Percentiles rank a stretch among this genome's conserved stretches.
Conservation (phyloP, 2,797 vertebrate genomes). For the Smutsia gigantea region DNA sequence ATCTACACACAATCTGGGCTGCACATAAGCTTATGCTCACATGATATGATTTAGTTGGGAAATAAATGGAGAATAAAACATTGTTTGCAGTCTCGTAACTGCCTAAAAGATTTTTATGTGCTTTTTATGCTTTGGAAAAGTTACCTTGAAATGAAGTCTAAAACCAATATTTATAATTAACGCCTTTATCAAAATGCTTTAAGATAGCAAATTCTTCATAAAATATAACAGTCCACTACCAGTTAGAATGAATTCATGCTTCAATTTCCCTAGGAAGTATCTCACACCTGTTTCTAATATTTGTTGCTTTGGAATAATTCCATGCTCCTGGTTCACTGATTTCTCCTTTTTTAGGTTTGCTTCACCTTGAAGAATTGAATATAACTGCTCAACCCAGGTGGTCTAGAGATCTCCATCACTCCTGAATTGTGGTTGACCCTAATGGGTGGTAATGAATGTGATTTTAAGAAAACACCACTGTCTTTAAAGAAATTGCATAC, state of each 20-base stretch:
- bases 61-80: not conserved
- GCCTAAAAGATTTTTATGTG: not conserved
- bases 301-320: slow-evolving; percentile 58
- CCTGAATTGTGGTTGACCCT: not conserved
- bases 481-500: slow-evolving; percentile 51
- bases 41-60: not conserved
- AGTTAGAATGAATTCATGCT: slow-evolving; percentile 5
- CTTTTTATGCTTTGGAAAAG: not conserved
- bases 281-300: slow-evolving; percentile 65
- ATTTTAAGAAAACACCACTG: slow-evolving; percentile 17
- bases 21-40: not conserved
- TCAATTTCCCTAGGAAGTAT: slow-evolving; percentile 20
- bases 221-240: slow-evolving; percentile 5
- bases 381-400: slow-evolving; percentile 3
- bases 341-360: slow-evolving; percentile 4
- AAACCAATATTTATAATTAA: slow-evolving; percentile 2
- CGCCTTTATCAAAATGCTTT: slow-evolving; percentile 53
- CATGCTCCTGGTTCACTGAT: not conserved
- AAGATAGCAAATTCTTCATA: slow-evolving; percentile 14
- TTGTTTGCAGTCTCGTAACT: not conserved
- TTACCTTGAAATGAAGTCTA: not conserved
- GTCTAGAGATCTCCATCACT: slow-evolving; percentile 40
- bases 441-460: not conserved
- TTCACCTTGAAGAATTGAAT: slow-evolving; percentile 1
- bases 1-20: not conserved